Evolutionary conservation across 2,797 vertebrate species (phyloP).

Genomic region (Zenarchopterus dispar): DNA sequence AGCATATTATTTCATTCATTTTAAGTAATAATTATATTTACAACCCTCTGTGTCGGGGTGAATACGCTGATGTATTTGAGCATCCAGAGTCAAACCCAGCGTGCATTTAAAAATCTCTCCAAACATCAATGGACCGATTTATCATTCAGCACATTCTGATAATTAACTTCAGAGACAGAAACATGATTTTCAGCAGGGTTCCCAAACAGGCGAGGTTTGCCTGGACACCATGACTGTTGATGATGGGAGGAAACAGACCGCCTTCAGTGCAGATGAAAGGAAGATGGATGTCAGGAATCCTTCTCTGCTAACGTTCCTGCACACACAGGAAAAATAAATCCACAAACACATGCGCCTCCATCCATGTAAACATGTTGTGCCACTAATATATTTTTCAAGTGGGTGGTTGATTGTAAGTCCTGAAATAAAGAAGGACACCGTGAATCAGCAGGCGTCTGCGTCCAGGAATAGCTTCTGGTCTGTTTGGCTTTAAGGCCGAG

Average conservation of each 20-base stretch:
- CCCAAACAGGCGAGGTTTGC: too few species aligned
- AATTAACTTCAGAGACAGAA: slow-evolving; percentile 14
- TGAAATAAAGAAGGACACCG: slow-evolving; percentile 31
- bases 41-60: slow-evolving; percentile 8
- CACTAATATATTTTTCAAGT: slow-evolving; percentile 33
- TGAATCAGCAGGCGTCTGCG: slow-evolving; percentile 36
- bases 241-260: slow-evolving; percentile 36
- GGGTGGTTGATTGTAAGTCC: slow-evolving; percentile 31
- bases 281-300: slow-evolving; percentile 12
- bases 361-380: slow-evolving; percentile 28
- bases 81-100: slow-evolving; percentile 29
- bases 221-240: slow-evolving; percentile 40
- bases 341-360: slow-evolving; percentile 14
- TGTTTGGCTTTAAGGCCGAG: neutral
- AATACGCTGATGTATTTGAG: slow-evolving; percentile 1
- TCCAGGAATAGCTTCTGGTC: slow-evolving; percentile 18
- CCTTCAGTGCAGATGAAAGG: slow-evolving; percentile 27
- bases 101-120: slow-evolving; percentile 23
- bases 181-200: slow-evolving; percentile 25
- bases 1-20: slow-evolving; percentile 1
- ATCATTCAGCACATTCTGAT: slow-evolving; percentile 13
- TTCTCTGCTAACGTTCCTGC: slow-evolving; percentile 5
- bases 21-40: slow-evolving; percentile 11
- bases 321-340: slow-evolving; percentile 14
- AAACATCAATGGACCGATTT: slow-evolving; percentile 43